Conservation (phyloP, 2,888 invertebrate genomes). For the Paralinhomoeus sp. region DNA sequence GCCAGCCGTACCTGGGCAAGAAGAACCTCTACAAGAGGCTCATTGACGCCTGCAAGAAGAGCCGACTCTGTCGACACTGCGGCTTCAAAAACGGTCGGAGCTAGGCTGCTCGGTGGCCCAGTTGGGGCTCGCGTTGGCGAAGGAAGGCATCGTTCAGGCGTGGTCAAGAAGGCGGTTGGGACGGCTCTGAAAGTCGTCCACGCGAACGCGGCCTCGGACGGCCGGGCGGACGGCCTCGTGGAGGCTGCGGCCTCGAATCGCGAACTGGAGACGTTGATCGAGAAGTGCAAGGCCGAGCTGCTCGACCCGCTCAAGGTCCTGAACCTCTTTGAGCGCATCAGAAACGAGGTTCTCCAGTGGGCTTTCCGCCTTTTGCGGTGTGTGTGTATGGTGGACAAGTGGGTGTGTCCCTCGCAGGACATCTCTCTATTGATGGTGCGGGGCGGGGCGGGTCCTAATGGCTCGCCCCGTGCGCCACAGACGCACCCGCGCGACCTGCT, state of each 20-base stretch:
- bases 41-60: constrained; percentile 60
- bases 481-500: constrained; percentile 48
- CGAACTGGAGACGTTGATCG: constrained; percentile 44
- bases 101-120: too few relatives aligned
- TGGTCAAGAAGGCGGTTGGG: constrained; percentile 24
- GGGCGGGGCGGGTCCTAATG: too few relatives aligned
- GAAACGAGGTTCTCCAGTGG: constrained; percentile 38
- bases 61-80: constrained; percentile 57
- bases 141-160: constrained; percentile 13
- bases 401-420: too few relatives aligned
- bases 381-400: too few relatives aligned
- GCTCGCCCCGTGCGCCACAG: too few relatives aligned
- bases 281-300: constrained; percentile 39
- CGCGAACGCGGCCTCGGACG: constrained; percentile 10
- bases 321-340: constrained; percentile 51
- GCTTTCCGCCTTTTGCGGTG: too few relatives aligned
- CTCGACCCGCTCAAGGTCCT: constrained; percentile 43
- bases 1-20: constrained; percentile 50
- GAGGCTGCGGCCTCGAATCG: constrained; percentile 47
- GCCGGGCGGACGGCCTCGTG: constrained; percentile 3
- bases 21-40: constrained; percentile 64
- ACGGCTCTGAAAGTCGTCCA: constrained; percentile 22
- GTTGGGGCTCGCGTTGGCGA: too few relatives aligned
- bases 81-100: constrained; percentile 50
- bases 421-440: too few relatives aligned